Evolutionary conservation across 2,113 vertebrate species (phyloP), one percentile per base, ranked within the genome.

Genomic region (Macquaria ambigua): DNA sequence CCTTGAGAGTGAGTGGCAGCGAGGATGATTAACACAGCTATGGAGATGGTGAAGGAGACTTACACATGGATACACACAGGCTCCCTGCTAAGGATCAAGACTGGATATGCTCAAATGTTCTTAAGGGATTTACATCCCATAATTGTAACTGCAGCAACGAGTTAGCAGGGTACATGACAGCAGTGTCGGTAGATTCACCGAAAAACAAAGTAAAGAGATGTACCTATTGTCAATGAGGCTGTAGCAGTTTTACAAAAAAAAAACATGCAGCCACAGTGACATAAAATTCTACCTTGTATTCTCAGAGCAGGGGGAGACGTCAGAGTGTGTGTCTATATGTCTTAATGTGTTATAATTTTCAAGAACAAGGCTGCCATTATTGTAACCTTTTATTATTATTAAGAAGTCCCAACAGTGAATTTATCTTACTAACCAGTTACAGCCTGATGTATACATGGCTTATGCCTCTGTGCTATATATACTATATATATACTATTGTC

Each of bases 41-140:
- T 74, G 82, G 81, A 77, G 90, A 90, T 84, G 84, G 81, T 69
- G 86, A 83, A 74, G 81, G 74, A 84, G 92, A 92, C 91, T 92
- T 92, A 90, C 81, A 90, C 90, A 74, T 20, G 83, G 89, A 92
- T 93, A 89, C 91, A 92, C 87, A 77, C 71, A 81, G 71, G 43
- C 87, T 81, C 70, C 81, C 85, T 79, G 80, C 87, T 70, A 80
- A 70, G 91, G 90, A 90, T 93, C 88, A 90, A 82, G 66, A 81
- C 83, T 79, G 77, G 92, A 90, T 91, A 84, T 85, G 87, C 88
- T 86, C 59, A 87, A 93, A 92, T 79, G 85, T 91, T 93, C 89
- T 93, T 92, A 92, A 83, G 85, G 80, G 93, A 93, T 93, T 94
- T 94, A 84, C 89, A 89, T 90, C 77, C 85, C 88, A 87, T 91